Percentiles rank a stretch among this genome's conserved stretches.
These are phyloP conservation scores for Lochmaea crataegi DNA, from an alignment of 2,888 invertebrate genomes.

Conservation along the genomic window DNA sequence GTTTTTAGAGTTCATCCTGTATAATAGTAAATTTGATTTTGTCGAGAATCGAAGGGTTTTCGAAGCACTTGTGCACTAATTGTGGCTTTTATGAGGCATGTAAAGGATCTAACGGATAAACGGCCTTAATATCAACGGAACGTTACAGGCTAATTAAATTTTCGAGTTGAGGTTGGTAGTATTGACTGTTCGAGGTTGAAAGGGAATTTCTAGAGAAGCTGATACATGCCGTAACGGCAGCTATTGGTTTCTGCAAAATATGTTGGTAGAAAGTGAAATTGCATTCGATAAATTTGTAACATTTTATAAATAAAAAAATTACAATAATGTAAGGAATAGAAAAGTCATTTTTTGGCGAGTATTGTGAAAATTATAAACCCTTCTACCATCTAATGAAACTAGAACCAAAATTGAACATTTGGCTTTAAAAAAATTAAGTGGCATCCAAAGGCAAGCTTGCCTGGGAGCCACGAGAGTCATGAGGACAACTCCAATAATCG, in stretches of 20 bases:
- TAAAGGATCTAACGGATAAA: constrained; percentile 42
- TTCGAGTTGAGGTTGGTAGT: constrained; percentile 32
- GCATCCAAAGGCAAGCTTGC: no score
- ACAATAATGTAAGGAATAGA: no score
- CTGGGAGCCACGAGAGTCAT: no score
- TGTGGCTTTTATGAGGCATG: constrained; percentile 41
- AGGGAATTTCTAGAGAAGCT: constrained; percentile 28
- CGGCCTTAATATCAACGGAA: constrained; percentile 40
- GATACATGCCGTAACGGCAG: neutral
- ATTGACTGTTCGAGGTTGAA: constrained; percentile 36
- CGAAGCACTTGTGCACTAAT: constrained; percentile 42
- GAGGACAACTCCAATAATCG: no score
- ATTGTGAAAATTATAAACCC: no score
- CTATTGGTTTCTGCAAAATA: neutral
- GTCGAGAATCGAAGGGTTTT: constrained; percentile 23
- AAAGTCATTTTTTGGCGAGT: no score
- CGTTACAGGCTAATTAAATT: constrained; percentile 44
- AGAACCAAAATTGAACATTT: no score
- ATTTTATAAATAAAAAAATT: no score
- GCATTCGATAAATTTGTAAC: neutral
- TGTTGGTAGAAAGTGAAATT: neutral
- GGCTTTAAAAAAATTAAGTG: no score
- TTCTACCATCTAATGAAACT: no score
- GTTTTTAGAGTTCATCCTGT: neutral
- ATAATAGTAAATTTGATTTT: constrained; percentile 17